Evolutionary conservation across 2,888 invertebrate species (phyloP), one percentile per base, ranked within the genome.

Genomic region (Rotaria macrura): DNA sequence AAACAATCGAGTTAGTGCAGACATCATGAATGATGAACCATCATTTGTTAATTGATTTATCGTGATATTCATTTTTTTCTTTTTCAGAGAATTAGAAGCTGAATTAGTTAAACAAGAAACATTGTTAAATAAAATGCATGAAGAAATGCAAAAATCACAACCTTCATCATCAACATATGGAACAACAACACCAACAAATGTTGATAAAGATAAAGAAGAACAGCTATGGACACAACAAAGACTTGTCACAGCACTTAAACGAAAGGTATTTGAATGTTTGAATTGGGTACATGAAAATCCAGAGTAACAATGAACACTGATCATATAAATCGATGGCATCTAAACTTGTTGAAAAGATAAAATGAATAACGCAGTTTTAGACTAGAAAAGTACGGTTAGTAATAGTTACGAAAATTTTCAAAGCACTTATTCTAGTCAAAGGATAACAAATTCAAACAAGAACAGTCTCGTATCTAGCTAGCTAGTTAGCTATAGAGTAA

Each of bases 181-280:
- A 14, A 79, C 79, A n/a, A 79, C 79, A 79, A 79, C 79, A 79
- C 79, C 79, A 40, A 79, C 79, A 25, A 79, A 79, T 43, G 25
- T 79, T 10, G 79, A 79, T 43, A 79, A 79, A 43, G 79, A 79
- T 10, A 79, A 79, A 79, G 79, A 79, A 79, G 86, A 86, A 54
- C 84, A 86, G 29, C 38, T 86, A 29, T 86, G 86, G 86, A 84
- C 52, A 14, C 52, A 84, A 43, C 86, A 86, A 57, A 49, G 86
- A 9, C 74, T 72, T 40, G 86, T 86, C 20, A 86, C 86, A 49
- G 84, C 86, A 20, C n/a, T 86, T 14, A 86, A 86, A 52, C 84
- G 86, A 29, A 86, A 86, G 83, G 84, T 86, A 55, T 74, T 84
- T 34, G 23, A 65, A 3, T n/a, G 9, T 47, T 1, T 47, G n/a